phyloP scores from a whole-genome alignment of 2,888 invertebrate species.

The Drosophila niveifrons region DNA sequence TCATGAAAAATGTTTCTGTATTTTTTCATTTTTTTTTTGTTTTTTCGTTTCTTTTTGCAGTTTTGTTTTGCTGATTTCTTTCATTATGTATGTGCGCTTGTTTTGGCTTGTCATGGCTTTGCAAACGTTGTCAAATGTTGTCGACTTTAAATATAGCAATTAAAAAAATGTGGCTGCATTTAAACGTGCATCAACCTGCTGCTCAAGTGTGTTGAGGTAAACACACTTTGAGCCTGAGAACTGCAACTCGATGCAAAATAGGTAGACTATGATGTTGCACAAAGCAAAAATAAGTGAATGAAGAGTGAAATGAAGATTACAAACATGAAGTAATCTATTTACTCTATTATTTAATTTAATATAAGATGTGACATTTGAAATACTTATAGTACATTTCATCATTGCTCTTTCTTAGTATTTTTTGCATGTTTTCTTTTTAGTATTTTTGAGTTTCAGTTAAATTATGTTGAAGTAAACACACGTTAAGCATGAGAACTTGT shows the following conservation, averaged over 20 bases:
- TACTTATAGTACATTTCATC: too few relatives aligned
- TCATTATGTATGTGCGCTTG: slow-evolving; percentile 29
- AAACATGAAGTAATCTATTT: slow-evolving; percentile 4
- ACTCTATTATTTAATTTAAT: neutral
- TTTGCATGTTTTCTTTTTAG: too few relatives aligned
- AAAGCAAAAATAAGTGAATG: slow-evolving; percentile 5
- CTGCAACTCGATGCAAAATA: slow-evolving; percentile 26
- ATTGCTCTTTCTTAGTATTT: too few relatives aligned
- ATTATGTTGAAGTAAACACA: too few relatives aligned
- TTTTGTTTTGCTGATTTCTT: slow-evolving; percentile 12
- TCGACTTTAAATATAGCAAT: slow-evolving; percentile 76
- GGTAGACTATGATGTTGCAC: slow-evolving; percentile 25
- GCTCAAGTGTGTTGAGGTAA: slow-evolving; percentile 7
- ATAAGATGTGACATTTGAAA: too few relatives aligned
- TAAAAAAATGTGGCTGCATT: slow-evolving; percentile 70
- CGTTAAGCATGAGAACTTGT: too few relatives aligned
- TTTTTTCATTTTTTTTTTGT: slow-evolving; percentile 2
- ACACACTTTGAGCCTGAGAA: slow-evolving; percentile 39
- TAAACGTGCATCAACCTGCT: slow-evolving; percentile 75
- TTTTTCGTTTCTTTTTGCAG: slow-evolving; percentile 4
- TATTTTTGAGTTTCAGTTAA: too few relatives aligned
- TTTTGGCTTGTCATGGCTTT: slow-evolving; percentile 54
- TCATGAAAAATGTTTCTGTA: slow-evolving; percentile 44
- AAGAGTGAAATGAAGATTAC: slow-evolving; percentile 2
- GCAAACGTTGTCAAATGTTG: slow-evolving; percentile 73